Conservation (phyloP, 1,140 invertebrate species). For the Dreissena polymorpha region DNA sequence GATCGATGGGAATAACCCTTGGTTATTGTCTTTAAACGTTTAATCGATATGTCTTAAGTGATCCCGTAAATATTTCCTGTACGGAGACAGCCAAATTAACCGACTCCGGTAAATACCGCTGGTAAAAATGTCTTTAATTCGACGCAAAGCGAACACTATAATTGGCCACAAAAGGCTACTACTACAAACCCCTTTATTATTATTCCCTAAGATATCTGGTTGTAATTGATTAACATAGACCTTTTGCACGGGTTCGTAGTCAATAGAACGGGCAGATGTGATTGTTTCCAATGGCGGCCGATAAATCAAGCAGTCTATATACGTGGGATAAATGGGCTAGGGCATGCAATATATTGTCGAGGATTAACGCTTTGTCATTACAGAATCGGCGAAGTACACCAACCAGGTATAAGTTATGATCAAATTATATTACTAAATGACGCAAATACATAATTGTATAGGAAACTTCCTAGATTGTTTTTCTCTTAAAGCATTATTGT, state of each 20-base stretch:
- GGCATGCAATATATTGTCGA: conserved; percentile 11
- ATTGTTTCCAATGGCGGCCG: not conserved
- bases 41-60: conserved; percentile 42
- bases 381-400: too few relatives aligned
- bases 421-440: too few relatives aligned
- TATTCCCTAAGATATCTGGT: conserved; percentile 22
- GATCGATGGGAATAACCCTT: conserved; percentile 32
- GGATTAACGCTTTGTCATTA: conserved; percentile 1
- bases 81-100: conserved; percentile 51
- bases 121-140: conserved; percentile 22
- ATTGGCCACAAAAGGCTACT: conserved; percentile 16
- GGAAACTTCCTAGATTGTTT: too few relatives aligned
- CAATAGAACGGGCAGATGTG: conserved; percentile 38
- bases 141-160: conserved; percentile 36
- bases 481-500: too few relatives aligned
- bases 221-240: conserved; percentile 52
- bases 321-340: too few relatives aligned
- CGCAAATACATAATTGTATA: too few relatives aligned
- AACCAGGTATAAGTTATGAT: too few relatives aligned
- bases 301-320: too few relatives aligned
- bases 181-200: conserved; percentile 41
- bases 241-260: conserved; percentile 28
- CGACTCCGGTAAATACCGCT: conserved; percentile 10
- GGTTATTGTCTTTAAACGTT: conserved; percentile 40
- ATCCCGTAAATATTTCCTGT: conserved; percentile 43